Base-by-base conservation (phyloP, 2,888 invertebrate species). In the Tribolium freemani region DNA sequence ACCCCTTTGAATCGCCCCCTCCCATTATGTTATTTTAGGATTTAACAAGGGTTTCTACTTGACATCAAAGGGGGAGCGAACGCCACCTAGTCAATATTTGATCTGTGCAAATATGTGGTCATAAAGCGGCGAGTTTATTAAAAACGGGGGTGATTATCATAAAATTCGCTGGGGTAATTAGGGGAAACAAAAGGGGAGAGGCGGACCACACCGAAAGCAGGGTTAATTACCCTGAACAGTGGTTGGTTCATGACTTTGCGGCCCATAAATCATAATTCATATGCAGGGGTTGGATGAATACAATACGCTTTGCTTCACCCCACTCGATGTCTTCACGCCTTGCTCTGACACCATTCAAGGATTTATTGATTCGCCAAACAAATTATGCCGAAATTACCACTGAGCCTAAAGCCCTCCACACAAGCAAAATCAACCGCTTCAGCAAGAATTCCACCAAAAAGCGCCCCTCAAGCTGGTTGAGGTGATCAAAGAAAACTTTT, bases 201-300 rank as follows among this genome's bases (percentile, higher is more conserved):
- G 57, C 57, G 38, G 63, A 44, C 48, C 73, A 80, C 83, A 81
- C 79, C 76, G 82, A 84, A 83, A 81, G 81, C 79, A 82, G 83
- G 84, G 85, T 85, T 86, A 86, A 86, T 86, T 86, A 86, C 86
- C 84, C 85, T 78, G 83, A 85, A 85, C 85, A 83, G 84, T 84
- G 85, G 84, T 84, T 83, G 83, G 83, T 81, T 84, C 82, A 82
- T 81, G 81, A 81, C 82, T 81, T 80, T 80, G 82, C 77, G 79
- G 83, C 78, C 82, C 83, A 85, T 85, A 85, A 86, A 86, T 86
- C 86, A 86, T 86, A 85, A 85, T 85, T 85, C 84, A 84, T 85
- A 84, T 78, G 78, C 76, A 75, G 77, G 79, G 76, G 80, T 66
- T 57, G 78, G 77, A 75, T 75, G 79, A 79, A 78, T 73, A 81